Evolutionary conservation across 2,797 vertebrate genomes (phyloP).

Genomic region (Petrocephalus sullivani): DNA sequence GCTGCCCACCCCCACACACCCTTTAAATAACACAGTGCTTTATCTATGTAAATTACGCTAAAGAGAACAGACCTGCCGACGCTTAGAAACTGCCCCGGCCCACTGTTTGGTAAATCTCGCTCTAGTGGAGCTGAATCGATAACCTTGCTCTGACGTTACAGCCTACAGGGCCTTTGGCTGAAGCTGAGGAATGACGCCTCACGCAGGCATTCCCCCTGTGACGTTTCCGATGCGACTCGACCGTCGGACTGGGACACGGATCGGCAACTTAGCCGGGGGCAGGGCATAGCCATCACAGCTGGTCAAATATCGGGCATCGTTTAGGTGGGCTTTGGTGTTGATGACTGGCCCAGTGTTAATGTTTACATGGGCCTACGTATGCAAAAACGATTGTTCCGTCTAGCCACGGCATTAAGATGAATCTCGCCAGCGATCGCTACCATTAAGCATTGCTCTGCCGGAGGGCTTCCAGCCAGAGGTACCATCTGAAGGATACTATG

Average conservation of each 20-base stretch:
- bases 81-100: neutral
- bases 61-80: neutral
- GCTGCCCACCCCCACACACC: neutral
- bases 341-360: neutral
- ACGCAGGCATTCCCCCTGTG: neutral
- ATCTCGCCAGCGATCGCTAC: neutral
- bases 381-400: neutral
- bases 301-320: neutral
- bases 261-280: neutral
- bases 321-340: neutral
- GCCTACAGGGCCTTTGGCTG: neutral
- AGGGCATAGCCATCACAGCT: neutral
- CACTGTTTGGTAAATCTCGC: neutral
- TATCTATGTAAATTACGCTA: neutral
- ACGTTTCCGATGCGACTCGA: neutral
- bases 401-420: neutral
- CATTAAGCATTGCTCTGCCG: neutral
- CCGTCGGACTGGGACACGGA: neutral
- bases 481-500: neutral
- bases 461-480: neutral
- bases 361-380: neutral
- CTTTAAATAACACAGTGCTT: neutral
- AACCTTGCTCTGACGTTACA: neutral
- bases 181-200: neutral
- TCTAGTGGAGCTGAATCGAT: slow-evolving; percentile 2